A percentile compares a stretch with the other conserved stretches of the same genome.
These are phyloP conservation scores for Perizoma affinitatum DNA, from an alignment of 2,888 invertebrate species.

Conservation along the genomic window DNA sequence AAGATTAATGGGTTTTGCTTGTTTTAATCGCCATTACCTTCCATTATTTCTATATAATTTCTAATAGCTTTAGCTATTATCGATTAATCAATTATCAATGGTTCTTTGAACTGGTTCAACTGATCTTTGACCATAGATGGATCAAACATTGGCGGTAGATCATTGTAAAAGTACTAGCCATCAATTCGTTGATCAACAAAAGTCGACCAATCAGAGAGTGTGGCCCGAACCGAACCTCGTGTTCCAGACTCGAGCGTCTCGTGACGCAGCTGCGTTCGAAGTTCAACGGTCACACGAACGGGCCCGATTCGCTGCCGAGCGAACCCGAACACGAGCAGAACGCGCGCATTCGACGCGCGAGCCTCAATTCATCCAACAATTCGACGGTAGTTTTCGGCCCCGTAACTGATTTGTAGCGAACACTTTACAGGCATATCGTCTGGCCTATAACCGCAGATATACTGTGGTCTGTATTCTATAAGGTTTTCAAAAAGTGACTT, in stretches of 20 bases:
- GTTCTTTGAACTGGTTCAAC: too few relatives aligned
- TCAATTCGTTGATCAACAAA: slow-evolving; percentile 36
- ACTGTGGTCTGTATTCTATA: slow-evolving; percentile 59
- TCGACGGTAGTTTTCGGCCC: slow-evolving; percentile 84
- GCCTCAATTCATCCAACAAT: slow-evolving; percentile 67
- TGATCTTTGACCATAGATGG: too few relatives aligned
- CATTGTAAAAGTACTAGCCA: neutral
- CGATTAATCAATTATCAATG: too few relatives aligned
- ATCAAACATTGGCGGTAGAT: neutral
- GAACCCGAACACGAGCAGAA: slow-evolving; percentile 70
- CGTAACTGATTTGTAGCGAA: slow-evolving; percentile 85
- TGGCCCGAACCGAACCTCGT: slow-evolving; percentile 54
- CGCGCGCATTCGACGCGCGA: slow-evolving; percentile 61
- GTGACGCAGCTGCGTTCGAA: slow-evolving; percentile 82
- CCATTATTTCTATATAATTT: neutral
- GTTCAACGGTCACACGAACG: slow-evolving; percentile 74
- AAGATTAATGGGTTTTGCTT: slow-evolving; percentile 16
- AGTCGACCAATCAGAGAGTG: slow-evolving; percentile 30
- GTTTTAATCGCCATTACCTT: slow-evolving; percentile 1
- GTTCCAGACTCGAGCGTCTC: slow-evolving; percentile 84
- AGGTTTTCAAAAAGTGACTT: slow-evolving; percentile 45
- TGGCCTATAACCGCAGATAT: slow-evolving; percentile 60
- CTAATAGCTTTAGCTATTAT: neutral
- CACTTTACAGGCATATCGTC: slow-evolving; percentile 51
- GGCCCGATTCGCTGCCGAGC: slow-evolving; percentile 74